Evolutionary conservation across 2,113 vertebrate species (phyloP), one percentile per base, ranked within the genome.

Genomic region (Atrichornis clamosus): DNA sequence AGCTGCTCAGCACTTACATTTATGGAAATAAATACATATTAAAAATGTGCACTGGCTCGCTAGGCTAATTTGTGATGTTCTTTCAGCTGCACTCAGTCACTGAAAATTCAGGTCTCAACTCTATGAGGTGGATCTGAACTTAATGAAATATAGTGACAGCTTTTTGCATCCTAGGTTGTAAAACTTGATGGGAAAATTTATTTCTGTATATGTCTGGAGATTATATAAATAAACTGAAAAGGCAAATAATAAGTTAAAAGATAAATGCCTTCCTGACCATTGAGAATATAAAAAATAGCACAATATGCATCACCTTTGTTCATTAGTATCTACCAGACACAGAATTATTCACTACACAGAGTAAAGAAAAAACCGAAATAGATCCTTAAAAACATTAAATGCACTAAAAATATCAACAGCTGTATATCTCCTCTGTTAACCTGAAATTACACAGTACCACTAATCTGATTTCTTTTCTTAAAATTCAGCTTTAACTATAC

Each of bases 1-100:
- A 97, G 79, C 89, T 97, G 82, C 93, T 97, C 87, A 96, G 35
- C 47, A 87, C 80, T 97, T 95, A 95, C 80, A 91, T 91, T 96
- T 95, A 89, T 90, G 74, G 81, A 96, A 97, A 95, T 96, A 97
- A 97, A 96, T 88, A 65, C 70, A 59, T 80, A 77, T 59, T 88
- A 44, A 90, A 95, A 96, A 91, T 89, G 59, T 95, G 46, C 72
- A 37, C 50, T 97, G 90, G 39, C 77, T 97, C 15, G 90, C 68
- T 81, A 67, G 44, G 44, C 64, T 96, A 73, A 79, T 81, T 53
- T 96, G 73, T 80, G 81, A 26, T 89, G 35, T 96, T 91, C n/a
- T 64, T 94, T 90, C 65, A 72, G 82, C 81, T 90, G 67, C 90
- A 93, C 75, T 96, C 74, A 94, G n/a, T 96, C 81, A 95, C 85